Percentiles rank a stretch among this genome's conserved stretches.
Conservation (phyloP, 2,888 invertebrate species). For the Hydrotaea cyrtoneurina region DNA sequence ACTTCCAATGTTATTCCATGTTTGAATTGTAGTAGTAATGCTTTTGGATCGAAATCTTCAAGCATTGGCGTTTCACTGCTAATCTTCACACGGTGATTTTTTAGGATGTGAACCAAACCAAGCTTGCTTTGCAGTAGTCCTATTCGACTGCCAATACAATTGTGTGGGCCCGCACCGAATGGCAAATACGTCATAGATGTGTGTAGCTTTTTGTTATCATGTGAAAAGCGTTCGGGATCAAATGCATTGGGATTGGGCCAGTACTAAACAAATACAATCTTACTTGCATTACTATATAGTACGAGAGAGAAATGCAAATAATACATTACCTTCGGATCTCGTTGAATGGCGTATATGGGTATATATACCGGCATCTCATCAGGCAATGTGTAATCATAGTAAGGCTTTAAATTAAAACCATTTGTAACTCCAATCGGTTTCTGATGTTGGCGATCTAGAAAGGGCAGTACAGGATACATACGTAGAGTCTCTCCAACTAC, state of each 20-base stretch:
- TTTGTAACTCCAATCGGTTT: conserved; percentile 66
- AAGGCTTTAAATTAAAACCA: conserved; percentile 74
- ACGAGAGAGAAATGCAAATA: too few species aligned
- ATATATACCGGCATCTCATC: conserved; percentile 77
- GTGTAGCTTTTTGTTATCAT: conserved; percentile 73
- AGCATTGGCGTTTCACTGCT: conserved; percentile 71
- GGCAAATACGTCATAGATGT: conserved; percentile 75
- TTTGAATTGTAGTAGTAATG: conserved; percentile 73
- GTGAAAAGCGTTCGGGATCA: conserved; percentile 78
- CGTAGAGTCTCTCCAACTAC: conserved; percentile 79
- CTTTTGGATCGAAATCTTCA: conserved; percentile 75
- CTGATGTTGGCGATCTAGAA: conserved; percentile 77
- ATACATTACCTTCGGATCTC: conserved; percentile 77
- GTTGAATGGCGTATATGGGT: conserved; percentile 77
- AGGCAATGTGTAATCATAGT: conserved; percentile 74
- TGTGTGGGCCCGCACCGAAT: conserved; percentile 78
- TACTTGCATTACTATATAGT: too few species aligned
- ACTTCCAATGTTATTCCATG: conserved; percentile 74
- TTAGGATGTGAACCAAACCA: conserved; percentile 77
- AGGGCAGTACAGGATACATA: conserved; percentile 79
- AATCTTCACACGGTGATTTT: conserved; percentile 75
- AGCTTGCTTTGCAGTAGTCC: conserved; percentile 77
- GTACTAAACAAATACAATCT: conserved; percentile 70
- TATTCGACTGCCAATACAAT: conserved; percentile 79
- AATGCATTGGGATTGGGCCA: conserved; percentile 78